phyloP scores from a whole-genome alignment of 2,113 vertebrate species.

The Microtus montanus region DNA sequence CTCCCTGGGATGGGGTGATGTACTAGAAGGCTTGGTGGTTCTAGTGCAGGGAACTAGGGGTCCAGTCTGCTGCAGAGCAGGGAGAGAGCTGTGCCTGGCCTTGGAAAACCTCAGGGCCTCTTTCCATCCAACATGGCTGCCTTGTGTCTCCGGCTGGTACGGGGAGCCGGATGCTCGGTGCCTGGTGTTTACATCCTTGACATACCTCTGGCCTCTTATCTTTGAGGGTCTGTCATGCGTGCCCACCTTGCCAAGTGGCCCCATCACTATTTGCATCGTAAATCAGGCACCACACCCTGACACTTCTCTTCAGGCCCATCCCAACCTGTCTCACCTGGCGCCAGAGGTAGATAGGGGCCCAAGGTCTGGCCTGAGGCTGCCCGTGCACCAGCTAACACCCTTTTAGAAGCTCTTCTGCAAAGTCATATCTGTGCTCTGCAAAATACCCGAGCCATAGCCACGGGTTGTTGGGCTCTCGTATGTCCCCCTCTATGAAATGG shows the following conservation, averaged over 20 bases:
- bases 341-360: background rate
- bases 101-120: background rate
- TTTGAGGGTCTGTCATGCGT: slow-evolving; percentile 29
- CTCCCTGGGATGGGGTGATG: background rate
- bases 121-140: background rate
- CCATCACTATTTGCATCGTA: slow-evolving; percentile 37
- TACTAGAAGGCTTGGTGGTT: background rate
- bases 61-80: background rate
- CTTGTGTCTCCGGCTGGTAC: slow-evolving; percentile 47
- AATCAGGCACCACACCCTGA: slow-evolving; percentile 57
- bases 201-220: slow-evolving; percentile 71
- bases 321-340: background rate
- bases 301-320: background rate
- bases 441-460: background rate
- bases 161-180: accelerated
- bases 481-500: background rate
- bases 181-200: slow-evolving; percentile 52
- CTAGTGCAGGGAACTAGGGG: background rate
- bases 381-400: background rate
- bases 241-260: slow-evolving; percentile 54
- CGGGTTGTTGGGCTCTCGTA: background rate
- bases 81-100: background rate
- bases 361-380: background rate
- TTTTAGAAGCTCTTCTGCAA: background rate
- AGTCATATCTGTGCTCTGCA: background rate